Evolutionary conservation across 2,888 invertebrate species (phyloP).

Genomic region (Anticlea derivata): DNA sequence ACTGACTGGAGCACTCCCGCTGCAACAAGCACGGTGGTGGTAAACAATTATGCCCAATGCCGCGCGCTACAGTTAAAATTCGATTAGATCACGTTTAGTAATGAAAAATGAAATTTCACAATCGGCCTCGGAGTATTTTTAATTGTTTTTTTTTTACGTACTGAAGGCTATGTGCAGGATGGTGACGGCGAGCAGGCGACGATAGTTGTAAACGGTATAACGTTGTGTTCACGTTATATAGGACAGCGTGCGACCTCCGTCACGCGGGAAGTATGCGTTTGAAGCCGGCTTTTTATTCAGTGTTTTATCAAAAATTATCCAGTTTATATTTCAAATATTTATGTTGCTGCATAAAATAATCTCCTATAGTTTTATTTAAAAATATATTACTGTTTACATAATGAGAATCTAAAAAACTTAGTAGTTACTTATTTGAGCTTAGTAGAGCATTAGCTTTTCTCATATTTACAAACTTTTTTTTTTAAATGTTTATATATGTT

Average conservation of each 20-base stretch:
- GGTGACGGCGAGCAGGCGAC: constrained; percentile 70
- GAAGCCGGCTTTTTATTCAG: constrained; percentile 13
- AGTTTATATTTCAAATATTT: too few relatives aligned
- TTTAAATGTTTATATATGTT: too few relatives aligned
- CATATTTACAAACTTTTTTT: background rate
- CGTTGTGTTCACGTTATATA: constrained; percentile 74
- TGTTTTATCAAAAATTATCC: constrained; percentile 8
- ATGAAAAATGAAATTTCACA: constrained; percentile 45
- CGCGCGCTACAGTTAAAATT: constrained; percentile 43
- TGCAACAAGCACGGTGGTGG: constrained; percentile 73
- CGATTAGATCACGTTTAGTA: constrained; percentile 57
- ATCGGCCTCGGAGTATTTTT: constrained; percentile 40
- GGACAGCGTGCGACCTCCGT: constrained; percentile 76
- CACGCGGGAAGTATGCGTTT: constrained; percentile 58
- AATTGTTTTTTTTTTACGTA: constrained; percentile 63
- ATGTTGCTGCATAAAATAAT: too few relatives aligned
- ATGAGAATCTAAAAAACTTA: too few relatives aligned
- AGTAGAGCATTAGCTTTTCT: too few relatives aligned
- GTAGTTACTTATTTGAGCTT: too few relatives aligned
- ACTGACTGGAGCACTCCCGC: constrained; percentile 64
- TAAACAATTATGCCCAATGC: constrained; percentile 58
- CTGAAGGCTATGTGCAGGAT: constrained; percentile 57
- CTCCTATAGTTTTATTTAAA: too few relatives aligned
- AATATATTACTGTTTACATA: too few relatives aligned
- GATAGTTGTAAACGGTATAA: constrained; percentile 69